Conservation (phyloP, 2,888 invertebrate species). For the Homarus gammarus region DNA sequence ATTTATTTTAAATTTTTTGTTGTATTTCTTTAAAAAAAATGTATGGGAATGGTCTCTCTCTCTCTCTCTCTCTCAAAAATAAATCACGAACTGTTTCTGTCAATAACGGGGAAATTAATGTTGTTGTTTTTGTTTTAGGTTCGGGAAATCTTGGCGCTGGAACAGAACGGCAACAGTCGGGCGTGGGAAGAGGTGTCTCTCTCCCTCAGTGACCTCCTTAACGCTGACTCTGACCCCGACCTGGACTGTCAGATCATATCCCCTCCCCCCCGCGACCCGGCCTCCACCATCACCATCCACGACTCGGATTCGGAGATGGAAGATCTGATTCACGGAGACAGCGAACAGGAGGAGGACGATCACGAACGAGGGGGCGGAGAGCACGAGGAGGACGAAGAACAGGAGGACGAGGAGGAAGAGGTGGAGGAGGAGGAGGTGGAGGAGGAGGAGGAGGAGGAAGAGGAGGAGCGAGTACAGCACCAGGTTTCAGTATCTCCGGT, state of each 20-base stretch:
- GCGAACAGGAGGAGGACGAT: slow-evolving; percentile 58
- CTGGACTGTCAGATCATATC: slow-evolving; percentile 75
- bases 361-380: slow-evolving; percentile 21
- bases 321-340: slow-evolving; percentile 21
- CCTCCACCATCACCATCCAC: slow-evolving; percentile 74
- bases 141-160: slow-evolving; percentile 72
- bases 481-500: slow-evolving; percentile 9
- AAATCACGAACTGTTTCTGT: too few relatives aligned
- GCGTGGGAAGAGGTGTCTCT: slow-evolving; percentile 65
- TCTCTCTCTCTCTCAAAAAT: too few relatives aligned
- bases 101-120: too few relatives aligned
- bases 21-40: too few relatives aligned
- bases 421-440: slow-evolving; percentile 52
- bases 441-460: slow-evolving; percentile 42
- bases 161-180: slow-evolving; percentile 49
- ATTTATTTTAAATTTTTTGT: too few relatives aligned
- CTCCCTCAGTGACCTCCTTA: slow-evolving; percentile 65
- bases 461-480: slow-evolving; percentile 29
- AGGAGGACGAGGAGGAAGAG: not conserved
- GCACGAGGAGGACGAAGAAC: slow-evolving; percentile 24
- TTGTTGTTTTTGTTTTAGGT: slow-evolving; percentile 53
- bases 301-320: slow-evolving; percentile 73
- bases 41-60: too few relatives aligned
- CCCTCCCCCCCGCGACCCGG: slow-evolving; percentile 73
- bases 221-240: slow-evolving; percentile 58